A percentile compares a stretch with the other conserved stretches of the same genome.
Evolutionary conservation across 2,113 vertebrate species (phyloP).

Genomic region (Oreochromis aureus): DNA sequence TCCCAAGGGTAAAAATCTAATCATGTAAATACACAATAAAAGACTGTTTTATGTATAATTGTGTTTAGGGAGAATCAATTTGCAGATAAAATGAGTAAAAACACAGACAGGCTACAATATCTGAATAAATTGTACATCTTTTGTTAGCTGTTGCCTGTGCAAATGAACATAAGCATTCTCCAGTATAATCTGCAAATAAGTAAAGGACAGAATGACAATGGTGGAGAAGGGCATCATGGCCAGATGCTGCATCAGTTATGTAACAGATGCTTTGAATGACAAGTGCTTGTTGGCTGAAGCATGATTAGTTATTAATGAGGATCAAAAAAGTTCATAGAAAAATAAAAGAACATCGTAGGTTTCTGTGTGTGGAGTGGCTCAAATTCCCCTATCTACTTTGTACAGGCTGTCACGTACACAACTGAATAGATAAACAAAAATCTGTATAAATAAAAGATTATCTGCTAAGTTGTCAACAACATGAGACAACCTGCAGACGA

Average conservation of each 20-base stretch:
- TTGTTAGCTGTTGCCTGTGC: neutral
- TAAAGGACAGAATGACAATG: neutral
- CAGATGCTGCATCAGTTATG: slow-evolving; percentile 17
- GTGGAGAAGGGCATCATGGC: neutral
- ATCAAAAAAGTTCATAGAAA: slow-evolving; percentile 15
- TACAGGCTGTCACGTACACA: neutral
- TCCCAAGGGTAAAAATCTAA: neutral
- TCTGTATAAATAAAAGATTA: neutral
- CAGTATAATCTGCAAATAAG: neutral
- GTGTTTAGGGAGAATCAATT: neutral
- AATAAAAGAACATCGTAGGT: neutral
- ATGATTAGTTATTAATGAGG: slow-evolving; percentile 2
- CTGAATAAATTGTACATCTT: neutral
- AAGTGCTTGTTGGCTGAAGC: neutral
- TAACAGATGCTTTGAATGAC: neutral
- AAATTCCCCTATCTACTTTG: neutral
- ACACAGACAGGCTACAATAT: neutral
- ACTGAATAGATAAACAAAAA: neutral
- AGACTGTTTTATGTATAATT: neutral
- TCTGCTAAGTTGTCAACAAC: neutral
- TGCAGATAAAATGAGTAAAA: neutral
- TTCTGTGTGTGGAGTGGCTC: neutral
- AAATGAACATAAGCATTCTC: neutral
- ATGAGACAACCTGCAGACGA: neutral
- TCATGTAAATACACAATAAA: neutral